These are phyloP conservation scores for Drosophila tropicalis DNA, from an alignment of 1,140 invertebrate species.

Conservation along the genomic window DNA sequence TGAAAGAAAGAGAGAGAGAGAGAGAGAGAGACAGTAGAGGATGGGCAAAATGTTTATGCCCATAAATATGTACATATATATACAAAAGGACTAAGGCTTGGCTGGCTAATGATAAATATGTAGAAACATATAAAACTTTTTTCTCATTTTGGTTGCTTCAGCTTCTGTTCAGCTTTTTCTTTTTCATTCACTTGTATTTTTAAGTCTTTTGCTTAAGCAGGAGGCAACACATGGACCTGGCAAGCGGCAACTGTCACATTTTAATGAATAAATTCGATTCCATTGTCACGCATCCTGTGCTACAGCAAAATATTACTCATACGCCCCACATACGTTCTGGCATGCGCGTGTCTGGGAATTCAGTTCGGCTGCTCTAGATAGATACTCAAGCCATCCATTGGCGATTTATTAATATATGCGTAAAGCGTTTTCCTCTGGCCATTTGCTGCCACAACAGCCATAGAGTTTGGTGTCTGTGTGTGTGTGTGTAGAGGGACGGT, in stretches of 20 bases:
- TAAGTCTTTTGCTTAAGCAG: neutral
- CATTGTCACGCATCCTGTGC: conserved; percentile 66
- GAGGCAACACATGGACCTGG: conserved; percentile 5
- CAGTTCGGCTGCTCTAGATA: conserved; percentile 44
- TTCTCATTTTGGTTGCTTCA: neutral
- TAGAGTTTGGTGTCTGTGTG: neutral
- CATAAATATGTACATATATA: conserved; percentile 16
- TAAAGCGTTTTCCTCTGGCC: conserved; percentile 50
- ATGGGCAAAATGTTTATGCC: conserved; percentile 17
- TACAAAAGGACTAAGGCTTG: neutral
- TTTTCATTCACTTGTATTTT: conserved; percentile 25
- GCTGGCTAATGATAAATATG: conserved; percentile 10
- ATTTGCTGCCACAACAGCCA: neutral
- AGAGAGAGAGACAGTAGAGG: neutral
- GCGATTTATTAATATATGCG: conserved; percentile 76
- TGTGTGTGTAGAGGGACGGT: neutral
- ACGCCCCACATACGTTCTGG: conserved; percentile 42
- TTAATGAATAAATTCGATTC: conserved; percentile 79
- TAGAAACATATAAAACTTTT: conserved; percentile 18
- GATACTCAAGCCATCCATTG: conserved; percentile 22
- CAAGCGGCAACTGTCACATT: conserved; percentile 50
- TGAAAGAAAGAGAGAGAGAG: no score
- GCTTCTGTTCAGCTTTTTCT: neutral
- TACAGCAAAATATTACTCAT: conserved; percentile 64
- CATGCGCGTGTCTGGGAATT: conserved; percentile 77